Evolutionary conservation across 1,140 invertebrate species (phyloP).

Genomic region (Drosophila bipectinata): DNA sequence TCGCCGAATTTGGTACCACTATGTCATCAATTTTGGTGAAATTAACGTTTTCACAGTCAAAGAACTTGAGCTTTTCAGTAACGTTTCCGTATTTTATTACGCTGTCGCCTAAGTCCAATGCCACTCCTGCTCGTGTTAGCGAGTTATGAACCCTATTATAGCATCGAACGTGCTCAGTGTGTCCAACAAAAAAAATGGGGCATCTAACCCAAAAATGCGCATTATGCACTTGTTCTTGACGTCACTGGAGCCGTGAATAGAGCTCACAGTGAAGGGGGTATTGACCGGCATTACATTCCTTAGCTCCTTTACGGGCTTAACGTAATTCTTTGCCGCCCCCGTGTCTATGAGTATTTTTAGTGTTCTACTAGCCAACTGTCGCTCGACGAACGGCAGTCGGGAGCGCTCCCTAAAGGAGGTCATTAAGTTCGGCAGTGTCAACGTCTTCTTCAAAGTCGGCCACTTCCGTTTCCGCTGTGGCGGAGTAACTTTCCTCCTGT

Average conservation of each 20-base stretch:
- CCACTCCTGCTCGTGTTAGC: slow-evolving; percentile 10
- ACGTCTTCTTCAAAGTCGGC: not conserved
- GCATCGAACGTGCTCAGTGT: slow-evolving; percentile 4
- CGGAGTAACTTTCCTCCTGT: not conserved
- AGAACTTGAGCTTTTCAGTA: slow-evolving; percentile 8
- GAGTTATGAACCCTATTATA: slow-evolving; percentile 2
- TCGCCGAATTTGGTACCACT: slow-evolving; percentile 12
- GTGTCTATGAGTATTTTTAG: slow-evolving; percentile 34
- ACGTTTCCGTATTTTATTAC: slow-evolving; percentile 1
- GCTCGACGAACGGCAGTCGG: slow-evolving; percentile 26
- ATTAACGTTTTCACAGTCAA: slow-evolving; percentile 14
- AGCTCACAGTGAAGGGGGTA: slow-evolving; percentile 30
- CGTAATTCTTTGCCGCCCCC: slow-evolving; percentile 26
- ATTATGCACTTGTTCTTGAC: slow-evolving; percentile 20
- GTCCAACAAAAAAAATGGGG: not conserved
- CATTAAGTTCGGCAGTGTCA: not conserved
- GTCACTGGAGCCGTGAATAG: slow-evolving; percentile 26
- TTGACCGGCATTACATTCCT: slow-evolving; percentile 26
- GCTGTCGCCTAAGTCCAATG: not conserved
- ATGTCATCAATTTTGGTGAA: slow-evolving; percentile 27
- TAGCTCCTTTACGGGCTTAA: slow-evolving; percentile 30
- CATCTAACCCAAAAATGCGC: slow-evolving; percentile 15
- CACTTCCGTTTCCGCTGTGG: not conserved
- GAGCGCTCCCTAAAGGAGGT: slow-evolving; percentile 27
- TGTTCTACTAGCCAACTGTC: slow-evolving; percentile 30